These are phyloP conservation scores for Paramormyrops kingsleyae DNA, from an alignment of 2,113 vertebrate species.

Conservation along the genomic window DNA sequence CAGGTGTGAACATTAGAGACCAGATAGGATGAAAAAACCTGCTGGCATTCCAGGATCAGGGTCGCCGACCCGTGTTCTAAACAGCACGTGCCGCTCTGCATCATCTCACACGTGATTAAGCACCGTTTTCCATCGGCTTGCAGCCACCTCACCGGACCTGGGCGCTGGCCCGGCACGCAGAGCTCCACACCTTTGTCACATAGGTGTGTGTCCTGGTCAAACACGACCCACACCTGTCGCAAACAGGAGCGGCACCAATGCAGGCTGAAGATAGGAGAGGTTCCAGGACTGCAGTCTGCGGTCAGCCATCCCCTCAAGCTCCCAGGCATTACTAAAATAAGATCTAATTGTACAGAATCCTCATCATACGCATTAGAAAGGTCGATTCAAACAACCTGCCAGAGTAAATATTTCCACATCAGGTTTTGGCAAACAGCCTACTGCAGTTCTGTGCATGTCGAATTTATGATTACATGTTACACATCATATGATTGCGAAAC, in stretches of 20 bases:
- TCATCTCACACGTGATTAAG: background rate
- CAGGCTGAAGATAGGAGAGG: background rate
- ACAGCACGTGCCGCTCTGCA: background rate
- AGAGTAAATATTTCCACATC: background rate
- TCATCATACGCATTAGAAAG: background rate
- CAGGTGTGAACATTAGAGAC: background rate
- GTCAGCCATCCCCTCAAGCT: background rate
- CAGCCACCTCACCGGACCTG: background rate
- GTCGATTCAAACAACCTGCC: background rate
- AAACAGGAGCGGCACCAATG: background rate
- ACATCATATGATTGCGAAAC: background rate
- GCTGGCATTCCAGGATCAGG: background rate
- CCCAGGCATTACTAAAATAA: background rate
- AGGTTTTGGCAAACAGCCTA: background rate
- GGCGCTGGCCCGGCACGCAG: background rate
- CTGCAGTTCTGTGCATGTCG: background rate
- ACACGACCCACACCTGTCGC: background rate
- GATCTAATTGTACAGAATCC: background rate
- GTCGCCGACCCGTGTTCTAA: background rate
- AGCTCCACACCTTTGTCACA: conserved; percentile 8
- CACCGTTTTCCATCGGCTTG: background rate
- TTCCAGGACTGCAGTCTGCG: background rate
- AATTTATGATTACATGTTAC: background rate
- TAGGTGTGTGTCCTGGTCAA: background rate
- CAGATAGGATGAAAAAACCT: background rate